phyloP scores from a whole-genome alignment of 2,797 vertebrate species.

The Phrynocephalus forsythii region DNA sequence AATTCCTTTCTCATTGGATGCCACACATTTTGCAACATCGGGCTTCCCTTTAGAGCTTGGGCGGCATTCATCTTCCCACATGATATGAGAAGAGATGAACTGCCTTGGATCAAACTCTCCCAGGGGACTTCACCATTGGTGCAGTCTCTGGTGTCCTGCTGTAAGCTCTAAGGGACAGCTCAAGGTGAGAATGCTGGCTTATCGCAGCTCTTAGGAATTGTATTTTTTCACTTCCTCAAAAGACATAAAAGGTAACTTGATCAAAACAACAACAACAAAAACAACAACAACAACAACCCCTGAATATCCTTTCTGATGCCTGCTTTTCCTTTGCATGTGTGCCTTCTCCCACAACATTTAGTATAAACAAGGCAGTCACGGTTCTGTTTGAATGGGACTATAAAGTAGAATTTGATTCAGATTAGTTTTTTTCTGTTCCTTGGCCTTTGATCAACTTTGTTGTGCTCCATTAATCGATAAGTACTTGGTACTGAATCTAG shows the following conservation, averaged over 20 bases:
- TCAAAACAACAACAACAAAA: neutral
- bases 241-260: neutral
- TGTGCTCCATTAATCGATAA: no score
- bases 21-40: constrained; percentile 7
- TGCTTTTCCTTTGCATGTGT: neutral
- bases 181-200: constrained; percentile 8
- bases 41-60: neutral
- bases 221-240: neutral
- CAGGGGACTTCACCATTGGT: neutral
- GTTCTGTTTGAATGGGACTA: neutral
- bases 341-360: neutral
- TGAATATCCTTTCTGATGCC: neutral
- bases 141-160: neutral
- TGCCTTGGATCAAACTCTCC: constrained; percentile 3
- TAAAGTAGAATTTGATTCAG: neutral
- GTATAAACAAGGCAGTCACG: neutral
- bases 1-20: constrained; percentile 18
- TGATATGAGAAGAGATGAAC: neutral
- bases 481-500: no score
- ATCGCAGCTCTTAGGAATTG: neutral
- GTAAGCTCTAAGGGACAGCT: neutral
- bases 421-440: neutral
- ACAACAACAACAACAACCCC: no score
- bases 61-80: neutral
- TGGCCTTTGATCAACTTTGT: no score